Evolutionary conservation across 2,888 invertebrate genomes (phyloP).

Genomic region (Drosophila cognata): DNA sequence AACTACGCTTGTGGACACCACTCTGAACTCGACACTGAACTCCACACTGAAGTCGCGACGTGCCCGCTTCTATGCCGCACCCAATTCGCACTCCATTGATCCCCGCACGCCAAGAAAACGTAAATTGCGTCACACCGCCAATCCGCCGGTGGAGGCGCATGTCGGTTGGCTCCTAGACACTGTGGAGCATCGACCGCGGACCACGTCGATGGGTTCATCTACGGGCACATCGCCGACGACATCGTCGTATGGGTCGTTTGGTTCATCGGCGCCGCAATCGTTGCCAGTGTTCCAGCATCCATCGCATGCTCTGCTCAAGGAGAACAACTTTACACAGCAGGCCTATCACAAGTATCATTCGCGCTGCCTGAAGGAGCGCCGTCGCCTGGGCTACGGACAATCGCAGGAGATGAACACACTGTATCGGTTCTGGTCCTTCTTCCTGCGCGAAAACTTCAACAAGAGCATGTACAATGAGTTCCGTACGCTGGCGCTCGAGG

Average conservation of each 20-base stretch:
- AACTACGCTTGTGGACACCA: constrained; percentile 64
- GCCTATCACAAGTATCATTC: constrained; percentile 98
- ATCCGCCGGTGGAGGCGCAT: constrained; percentile 97
- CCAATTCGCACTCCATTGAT: constrained; percentile 90
- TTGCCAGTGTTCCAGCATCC: constrained; percentile 98
- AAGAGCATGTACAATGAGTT: constrained; percentile 99
- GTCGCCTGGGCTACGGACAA: constrained; percentile 95
- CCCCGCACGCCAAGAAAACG: constrained; percentile 91
- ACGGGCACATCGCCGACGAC: constrained; percentile 91
- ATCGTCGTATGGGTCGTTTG: constrained; percentile 86
- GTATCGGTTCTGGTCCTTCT: constrained; percentile 99
- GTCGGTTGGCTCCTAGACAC: constrained; percentile 99
- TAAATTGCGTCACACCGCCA: constrained; percentile 95
- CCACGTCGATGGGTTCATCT: constrained; percentile 92
- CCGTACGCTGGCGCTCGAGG: constrained; percentile 94
- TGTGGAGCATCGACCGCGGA: constrained; percentile 92
- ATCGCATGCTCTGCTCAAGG: constrained; percentile 96
- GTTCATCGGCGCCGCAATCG: constrained; percentile 92
- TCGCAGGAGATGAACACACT: constrained; percentile 99
- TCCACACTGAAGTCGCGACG: constrained; percentile 85
- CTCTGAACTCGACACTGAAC: constrained; percentile 77
- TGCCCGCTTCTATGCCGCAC: constrained; percentile 97
- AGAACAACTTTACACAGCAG: constrained; percentile 99
- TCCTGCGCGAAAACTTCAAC: constrained; percentile 98
- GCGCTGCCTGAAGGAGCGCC: constrained; percentile 95